A percentile compares a stretch with the other conserved stretches of the same genome.
These are phyloP conservation scores for Meloidogyne exigua DNA, from an alignment of 1,140 invertebrate species.

Conservation along the genomic window DNA sequence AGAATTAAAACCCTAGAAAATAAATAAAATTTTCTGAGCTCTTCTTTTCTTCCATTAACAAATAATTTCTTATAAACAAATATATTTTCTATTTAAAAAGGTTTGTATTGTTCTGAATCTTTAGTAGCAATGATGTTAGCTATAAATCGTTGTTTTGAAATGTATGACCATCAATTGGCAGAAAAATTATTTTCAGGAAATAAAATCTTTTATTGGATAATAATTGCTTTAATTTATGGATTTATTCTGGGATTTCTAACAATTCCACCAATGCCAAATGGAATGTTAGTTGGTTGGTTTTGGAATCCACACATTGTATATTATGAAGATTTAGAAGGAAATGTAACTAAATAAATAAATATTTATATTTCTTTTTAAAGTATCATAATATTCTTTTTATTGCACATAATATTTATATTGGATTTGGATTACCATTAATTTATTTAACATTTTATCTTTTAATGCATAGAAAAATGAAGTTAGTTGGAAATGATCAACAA, in stretches of 20 bases:
- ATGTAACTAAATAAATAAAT: constrained; percentile 3
- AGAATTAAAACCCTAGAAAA: too few relatives aligned
- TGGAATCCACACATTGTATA: constrained; percentile 40
- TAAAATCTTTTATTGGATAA: constrained; percentile 20
- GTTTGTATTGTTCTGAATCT: constrained; percentile 27
- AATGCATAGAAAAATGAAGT: constrained; percentile 24
- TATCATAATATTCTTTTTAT: constrained; percentile 21
- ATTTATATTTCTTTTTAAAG: neutral
- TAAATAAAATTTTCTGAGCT: too few relatives aligned
- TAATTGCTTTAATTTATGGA: constrained; percentile 18
- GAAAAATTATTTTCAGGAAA: constrained; percentile 27
- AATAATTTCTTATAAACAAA: too few relatives aligned
- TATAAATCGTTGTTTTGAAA: constrained; percentile 36
- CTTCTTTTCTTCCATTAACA: too few relatives aligned
- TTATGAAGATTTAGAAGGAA: constrained; percentile 7
- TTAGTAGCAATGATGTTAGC: constrained; percentile 21
- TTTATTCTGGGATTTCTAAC: constrained; percentile 31
- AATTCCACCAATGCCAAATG: constrained; percentile 27
- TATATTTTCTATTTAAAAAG: neutral
- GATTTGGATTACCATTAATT: constrained; percentile 18
- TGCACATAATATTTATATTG: constrained; percentile 22
- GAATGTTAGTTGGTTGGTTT: constrained; percentile 34
- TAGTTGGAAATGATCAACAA: constrained; percentile 11
- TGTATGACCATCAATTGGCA: constrained; percentile 18
- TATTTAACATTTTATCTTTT: constrained; percentile 15